Evolutionary conservation across 2,113 vertebrate genomes (phyloP).

Genomic region (Lophura nycthemera): DNA sequence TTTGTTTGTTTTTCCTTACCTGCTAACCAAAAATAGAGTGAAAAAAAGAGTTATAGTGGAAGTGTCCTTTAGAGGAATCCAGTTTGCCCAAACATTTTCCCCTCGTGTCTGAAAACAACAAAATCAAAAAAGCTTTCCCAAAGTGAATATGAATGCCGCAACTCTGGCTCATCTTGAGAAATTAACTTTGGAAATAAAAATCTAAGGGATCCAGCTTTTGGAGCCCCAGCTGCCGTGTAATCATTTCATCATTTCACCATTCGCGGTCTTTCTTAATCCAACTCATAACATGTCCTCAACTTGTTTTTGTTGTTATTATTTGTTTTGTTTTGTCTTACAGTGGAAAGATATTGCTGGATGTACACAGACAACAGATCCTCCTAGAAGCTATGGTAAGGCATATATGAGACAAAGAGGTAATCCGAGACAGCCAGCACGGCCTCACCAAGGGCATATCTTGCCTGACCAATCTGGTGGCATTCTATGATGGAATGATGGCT

Average conservation of each 20-base stretch:
- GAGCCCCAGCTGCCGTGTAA: not conserved
- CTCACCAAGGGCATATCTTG: too few species aligned
- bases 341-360: not conserved
- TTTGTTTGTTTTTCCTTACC: not conserved
- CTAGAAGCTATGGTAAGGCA: too few species aligned
- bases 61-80: not conserved
- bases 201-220: not conserved
- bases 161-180: not conserved
- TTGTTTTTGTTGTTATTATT: not conserved
- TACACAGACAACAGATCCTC: not conserved
- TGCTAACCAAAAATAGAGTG: not conserved
- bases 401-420: too few species aligned
- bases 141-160: not conserved
- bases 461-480: too few species aligned
- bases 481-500: too few species aligned
- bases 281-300: not conserved
- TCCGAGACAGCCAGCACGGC: too few species aligned
- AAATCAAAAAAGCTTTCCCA: too few species aligned
- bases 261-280: not conserved
- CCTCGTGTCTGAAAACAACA: not conserved
- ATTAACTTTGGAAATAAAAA: not conserved
- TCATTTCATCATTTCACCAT: not conserved
- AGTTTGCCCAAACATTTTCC: not conserved
- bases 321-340: not conserved
- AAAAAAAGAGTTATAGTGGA: not conserved